Conservation (phyloP, 2,797 vertebrate genomes). For the Amazona finschi region DNA sequence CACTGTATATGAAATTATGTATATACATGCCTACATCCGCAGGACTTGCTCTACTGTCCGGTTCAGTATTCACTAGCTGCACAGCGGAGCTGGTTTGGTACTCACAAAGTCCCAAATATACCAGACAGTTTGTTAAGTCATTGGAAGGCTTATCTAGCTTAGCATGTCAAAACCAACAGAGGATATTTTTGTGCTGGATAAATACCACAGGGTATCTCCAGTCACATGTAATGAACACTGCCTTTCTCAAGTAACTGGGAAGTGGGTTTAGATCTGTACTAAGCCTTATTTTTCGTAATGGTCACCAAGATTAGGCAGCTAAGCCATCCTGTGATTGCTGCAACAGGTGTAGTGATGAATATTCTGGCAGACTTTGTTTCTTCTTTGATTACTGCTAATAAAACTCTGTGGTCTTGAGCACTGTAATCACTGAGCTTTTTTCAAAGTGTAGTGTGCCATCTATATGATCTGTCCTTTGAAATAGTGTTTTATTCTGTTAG, state of each 20-base stretch:
- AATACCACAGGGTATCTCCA: not conserved
- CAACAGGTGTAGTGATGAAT: not conserved
- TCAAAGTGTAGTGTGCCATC: not conserved
- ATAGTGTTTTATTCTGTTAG: not conserved
- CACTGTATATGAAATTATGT: not conserved
- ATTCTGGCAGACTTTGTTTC: not conserved
- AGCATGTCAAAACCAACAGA: not conserved
- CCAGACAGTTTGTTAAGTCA: not conserved
- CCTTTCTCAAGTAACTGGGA: not conserved
- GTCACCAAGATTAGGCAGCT: not conserved
- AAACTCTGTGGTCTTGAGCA: not conserved
- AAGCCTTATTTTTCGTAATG: not conserved
- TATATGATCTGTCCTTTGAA: not conserved
- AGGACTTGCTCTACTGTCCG: not conserved
- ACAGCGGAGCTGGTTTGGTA: not conserved
- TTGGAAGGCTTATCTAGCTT: not conserved
- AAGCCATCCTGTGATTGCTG: not conserved
- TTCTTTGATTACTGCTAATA: not conserved
- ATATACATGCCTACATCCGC: not conserved
- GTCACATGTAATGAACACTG: not conserved
- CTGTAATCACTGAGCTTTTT: not conserved
- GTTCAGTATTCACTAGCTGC: not conserved
- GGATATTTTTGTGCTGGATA: not conserved
- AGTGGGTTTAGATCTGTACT: not conserved
- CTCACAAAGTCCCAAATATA: not conserved